Base-by-base conservation (phyloP, 1,140 invertebrate species). In the Eupeodes corollae region DNA sequence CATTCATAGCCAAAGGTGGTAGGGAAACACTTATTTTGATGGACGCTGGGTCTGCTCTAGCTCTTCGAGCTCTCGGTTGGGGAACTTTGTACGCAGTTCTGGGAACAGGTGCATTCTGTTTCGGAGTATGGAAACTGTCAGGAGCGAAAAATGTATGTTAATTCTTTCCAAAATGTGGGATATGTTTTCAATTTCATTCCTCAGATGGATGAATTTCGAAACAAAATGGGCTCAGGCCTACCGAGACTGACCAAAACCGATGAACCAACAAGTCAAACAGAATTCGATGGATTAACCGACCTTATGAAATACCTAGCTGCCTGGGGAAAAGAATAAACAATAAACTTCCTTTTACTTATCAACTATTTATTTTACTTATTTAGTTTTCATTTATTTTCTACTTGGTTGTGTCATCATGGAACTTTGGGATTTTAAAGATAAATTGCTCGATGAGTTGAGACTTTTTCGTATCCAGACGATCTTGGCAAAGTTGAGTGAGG, bases 51-150 rank as follows among this genome's bases (percentile, higher is more conserved):
- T 78, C 79, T 6, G 73, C 79, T 6, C 71, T 94, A 48, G 91
- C 91, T 2, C 48, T 89, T 31, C 70, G 85, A 61, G 92, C 92
- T 2, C 71, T 96, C 2, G 84, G 82, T 16, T 87, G 86, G 83
- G 91, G 89, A 3, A 87, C 88, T 5, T 57, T 92, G 2, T 92
- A 90, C 70, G 86, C 91, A 1, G 73, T 91, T 13, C 73, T 82
- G 33, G 89, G 90, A 11, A 88, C 88, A 53, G 77, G 86, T 12
- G 59, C 87, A 40, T 70, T 94, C 46, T 88, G 83, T 64, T 91
- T 83, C 70, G 76, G 78, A 11, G 79, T 93, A 47, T 95, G 89
- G 87, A 94, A 93, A 73, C 55, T 91, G 8, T 82, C 88, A 31
- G 91, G 89, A 50, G 89, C 87, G 30, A 78, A 79, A 55, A 78